Percentiles rank a stretch among this genome's conserved stretches.
Evolutionary conservation across 2,113 vertebrate species (phyloP).

Genomic region (Rhinoptilus africanus): DNA sequence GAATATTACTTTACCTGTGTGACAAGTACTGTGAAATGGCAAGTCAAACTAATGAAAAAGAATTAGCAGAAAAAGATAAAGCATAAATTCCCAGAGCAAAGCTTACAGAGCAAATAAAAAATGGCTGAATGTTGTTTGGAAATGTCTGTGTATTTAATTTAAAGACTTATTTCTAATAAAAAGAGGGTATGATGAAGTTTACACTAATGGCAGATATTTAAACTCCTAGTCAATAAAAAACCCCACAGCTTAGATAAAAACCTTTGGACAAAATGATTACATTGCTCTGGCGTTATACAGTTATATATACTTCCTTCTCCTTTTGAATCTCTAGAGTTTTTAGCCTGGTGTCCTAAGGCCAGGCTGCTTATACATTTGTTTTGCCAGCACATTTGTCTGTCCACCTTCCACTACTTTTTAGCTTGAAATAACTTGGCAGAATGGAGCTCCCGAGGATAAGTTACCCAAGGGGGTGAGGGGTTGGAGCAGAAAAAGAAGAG

Average conservation of each 20-base stretch:
- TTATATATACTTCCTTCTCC: neutral
- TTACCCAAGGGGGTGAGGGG: neutral
- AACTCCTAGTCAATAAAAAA: neutral
- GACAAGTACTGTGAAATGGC: neutral
- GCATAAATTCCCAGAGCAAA: neutral
- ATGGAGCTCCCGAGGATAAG: neutral
- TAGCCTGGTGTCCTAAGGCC: neutral
- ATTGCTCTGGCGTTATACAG: neutral
- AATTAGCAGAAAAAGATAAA: neutral
- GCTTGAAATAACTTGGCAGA: neutral
- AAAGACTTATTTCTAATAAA: neutral
- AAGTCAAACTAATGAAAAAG: constrained; percentile 17
- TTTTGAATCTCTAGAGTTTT: neutral
- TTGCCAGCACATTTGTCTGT: neutral
- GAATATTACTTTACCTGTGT: neutral
- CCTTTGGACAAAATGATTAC: neutral
- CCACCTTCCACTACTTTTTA: neutral
- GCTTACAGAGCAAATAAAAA: neutral
- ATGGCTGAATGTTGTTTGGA: neutral
- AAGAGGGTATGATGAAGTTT: neutral
- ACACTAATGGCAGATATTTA: neutral
- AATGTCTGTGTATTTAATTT: neutral
- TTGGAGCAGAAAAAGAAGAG: no score
- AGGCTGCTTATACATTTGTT: neutral
- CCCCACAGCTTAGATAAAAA: neutral